Evolutionary conservation across 2,888 invertebrate genomes (phyloP).

Genomic region (Papilio elwesi): DNA sequence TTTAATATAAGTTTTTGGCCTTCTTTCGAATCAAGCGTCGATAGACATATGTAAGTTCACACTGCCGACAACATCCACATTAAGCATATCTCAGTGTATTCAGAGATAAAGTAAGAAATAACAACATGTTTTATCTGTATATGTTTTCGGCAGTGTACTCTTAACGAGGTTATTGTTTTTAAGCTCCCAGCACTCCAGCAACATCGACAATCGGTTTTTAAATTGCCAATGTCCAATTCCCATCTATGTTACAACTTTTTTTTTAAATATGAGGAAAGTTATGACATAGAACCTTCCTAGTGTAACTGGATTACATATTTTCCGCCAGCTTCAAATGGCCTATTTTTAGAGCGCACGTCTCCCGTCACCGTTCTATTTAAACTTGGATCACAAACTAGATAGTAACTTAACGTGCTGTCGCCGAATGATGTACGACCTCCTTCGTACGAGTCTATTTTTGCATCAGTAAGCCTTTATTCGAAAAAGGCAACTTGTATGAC

Average conservation of each 20-base stretch:
- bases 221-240: no score
- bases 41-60: no score
- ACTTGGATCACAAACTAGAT: constrained; percentile 42
- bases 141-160: no score
- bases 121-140: no score
- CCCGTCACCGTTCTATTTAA: constrained; percentile 30
- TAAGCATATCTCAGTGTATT: no score
- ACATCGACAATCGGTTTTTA: no score
- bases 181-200: no score
- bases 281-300: background rate
- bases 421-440: constrained; percentile 61
- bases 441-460: constrained; percentile 58
- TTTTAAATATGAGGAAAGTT: background rate
- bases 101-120: no score
- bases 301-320: constrained; percentile 8
- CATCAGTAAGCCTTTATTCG: constrained; percentile 44
- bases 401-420: constrained; percentile 40
- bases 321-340: constrained; percentile 17
- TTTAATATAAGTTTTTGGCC: no score
- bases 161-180: no score
- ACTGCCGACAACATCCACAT: no score
- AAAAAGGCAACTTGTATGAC: constrained; percentile 54
- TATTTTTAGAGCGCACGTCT: constrained; percentile 2
- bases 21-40: no score
- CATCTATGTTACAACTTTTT: background rate